Evolutionary conservation across 2,888 invertebrate genomes (phyloP).

Genomic region (Ischnura elegans): DNA sequence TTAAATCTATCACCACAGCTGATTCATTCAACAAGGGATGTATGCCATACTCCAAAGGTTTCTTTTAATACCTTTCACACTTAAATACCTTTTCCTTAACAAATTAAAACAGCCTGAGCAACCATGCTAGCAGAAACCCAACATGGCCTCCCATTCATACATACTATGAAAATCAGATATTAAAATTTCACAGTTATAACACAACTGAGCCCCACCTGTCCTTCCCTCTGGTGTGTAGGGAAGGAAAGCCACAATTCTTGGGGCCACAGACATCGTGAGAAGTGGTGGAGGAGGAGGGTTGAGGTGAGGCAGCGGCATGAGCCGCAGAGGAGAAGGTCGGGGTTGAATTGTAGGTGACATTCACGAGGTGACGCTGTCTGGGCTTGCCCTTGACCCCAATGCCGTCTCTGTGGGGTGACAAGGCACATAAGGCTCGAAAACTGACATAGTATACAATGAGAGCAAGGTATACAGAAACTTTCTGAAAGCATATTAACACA

Average conservation of each 20-base stretch:
- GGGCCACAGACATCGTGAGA: conserved; percentile 24
- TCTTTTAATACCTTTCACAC: background rate
- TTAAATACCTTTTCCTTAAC: background rate
- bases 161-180: background rate
- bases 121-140: background rate
- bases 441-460: background rate
- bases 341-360: conserved; percentile 62
- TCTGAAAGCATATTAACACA: background rate
- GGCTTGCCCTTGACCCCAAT: conserved; percentile 58
- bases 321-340: conserved; percentile 57
- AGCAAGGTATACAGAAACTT: background rate
- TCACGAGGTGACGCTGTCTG: conserved; percentile 60
- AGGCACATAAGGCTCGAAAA: conserved; percentile 49
- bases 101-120: background rate
- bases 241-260: conserved; percentile 61
- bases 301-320: conserved; percentile 46
- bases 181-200: background rate
- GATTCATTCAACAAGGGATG: background rate
- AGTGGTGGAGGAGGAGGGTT: conserved; percentile 57
- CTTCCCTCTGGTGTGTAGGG: conserved; percentile 56
- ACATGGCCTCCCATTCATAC: background rate
- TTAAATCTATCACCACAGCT: background rate
- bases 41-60: background rate
- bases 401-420: conserved; percentile 62
- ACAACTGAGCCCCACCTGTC: conserved; percentile 55